A percentile compares a stretch with the other conserved stretches of the same genome.
phyloP scores from a whole-genome alignment of 2,888 invertebrate genomes.

The Pogonocherus hispidulus region DNA sequence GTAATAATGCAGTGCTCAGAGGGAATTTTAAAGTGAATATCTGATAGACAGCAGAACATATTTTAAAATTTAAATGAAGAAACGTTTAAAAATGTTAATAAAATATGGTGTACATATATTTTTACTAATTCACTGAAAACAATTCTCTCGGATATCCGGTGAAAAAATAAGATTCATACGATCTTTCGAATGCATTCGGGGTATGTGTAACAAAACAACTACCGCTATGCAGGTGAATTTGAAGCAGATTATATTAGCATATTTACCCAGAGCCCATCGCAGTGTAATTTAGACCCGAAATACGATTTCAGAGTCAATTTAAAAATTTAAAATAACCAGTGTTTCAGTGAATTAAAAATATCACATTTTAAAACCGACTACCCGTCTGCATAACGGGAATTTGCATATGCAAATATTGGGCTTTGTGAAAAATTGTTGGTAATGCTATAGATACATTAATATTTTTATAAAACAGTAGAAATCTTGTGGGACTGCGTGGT shows the following conservation, averaged over 20 bases:
- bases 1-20: no score
- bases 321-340: neutral
- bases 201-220: neutral
- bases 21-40: no score
- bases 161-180: no score
- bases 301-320: slow-evolving; percentile 1
- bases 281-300: neutral
- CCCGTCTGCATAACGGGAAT: neutral
- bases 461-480: neutral
- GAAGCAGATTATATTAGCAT: neutral
- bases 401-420: neutral
- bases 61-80: no score
- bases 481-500: neutral
- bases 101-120: no score
- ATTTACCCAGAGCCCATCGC: neutral
- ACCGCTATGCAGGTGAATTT: neutral
- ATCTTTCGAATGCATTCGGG: no score
- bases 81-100: no score
- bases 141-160: no score
- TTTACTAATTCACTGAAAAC: no score
- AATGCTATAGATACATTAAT: neutral
- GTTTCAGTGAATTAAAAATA: neutral
- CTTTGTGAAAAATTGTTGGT: slow-evolving; percentile 6
- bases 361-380: slow-evolving; percentile 3
- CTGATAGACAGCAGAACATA: no score